Evolutionary conservation across 2,888 invertebrate genomes (phyloP).

Genomic region (Agonum fuliginosum): DNA sequence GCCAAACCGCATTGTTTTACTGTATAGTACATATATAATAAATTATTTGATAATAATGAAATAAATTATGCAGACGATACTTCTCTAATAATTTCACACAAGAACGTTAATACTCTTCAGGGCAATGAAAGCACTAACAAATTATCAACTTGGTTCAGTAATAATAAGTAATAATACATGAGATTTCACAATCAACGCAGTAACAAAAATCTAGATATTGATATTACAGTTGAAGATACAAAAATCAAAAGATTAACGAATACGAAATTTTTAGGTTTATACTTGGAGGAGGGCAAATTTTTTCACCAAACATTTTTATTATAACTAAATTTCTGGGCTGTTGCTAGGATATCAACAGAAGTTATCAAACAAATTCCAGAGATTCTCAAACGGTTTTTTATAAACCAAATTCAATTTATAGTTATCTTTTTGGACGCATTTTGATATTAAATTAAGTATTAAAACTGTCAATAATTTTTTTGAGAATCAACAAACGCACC

Average conservation of each 20-base stretch:
- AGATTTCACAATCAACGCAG: not conserved
- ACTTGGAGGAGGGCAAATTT: not conserved
- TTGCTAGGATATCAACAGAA: too few relatives aligned
- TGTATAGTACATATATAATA: too few relatives aligned
- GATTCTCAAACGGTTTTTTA: too few relatives aligned
- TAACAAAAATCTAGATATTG: not conserved
- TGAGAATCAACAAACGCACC: too few relatives aligned
- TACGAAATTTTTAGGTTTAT: not conserved
- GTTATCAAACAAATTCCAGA: too few relatives aligned
- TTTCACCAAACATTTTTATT: too few relatives aligned
- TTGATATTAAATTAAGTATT: too few relatives aligned
- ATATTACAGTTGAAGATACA: not conserved
- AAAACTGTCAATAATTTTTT: too few relatives aligned
- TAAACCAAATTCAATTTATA: too few relatives aligned
- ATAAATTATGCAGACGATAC: constrained; percentile 6
- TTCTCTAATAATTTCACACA: not conserved
- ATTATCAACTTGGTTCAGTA: not conserved
- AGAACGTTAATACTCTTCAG: not conserved
- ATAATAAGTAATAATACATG: not conserved
- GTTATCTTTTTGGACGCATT: too few relatives aligned
- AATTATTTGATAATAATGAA: constrained; percentile 7
- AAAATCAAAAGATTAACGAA: not conserved
- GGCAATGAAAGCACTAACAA: not conserved
- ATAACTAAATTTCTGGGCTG: too few relatives aligned
- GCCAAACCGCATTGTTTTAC: too few relatives aligned